Base-by-base conservation (phyloP, 2,888 invertebrate genomes). In the Dimorphilus gyrociliatus region DNA sequence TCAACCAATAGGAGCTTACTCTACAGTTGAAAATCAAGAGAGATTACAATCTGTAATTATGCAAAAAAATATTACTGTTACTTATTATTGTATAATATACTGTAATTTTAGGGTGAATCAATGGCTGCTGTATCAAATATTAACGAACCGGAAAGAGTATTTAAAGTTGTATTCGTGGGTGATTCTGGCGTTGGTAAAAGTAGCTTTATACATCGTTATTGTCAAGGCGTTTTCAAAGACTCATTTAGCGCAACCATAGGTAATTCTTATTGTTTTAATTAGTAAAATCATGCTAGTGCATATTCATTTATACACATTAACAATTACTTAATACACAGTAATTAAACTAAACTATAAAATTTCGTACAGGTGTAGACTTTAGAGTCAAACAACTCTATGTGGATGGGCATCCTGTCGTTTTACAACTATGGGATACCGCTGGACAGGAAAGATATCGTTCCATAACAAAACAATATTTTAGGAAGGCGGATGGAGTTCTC, bases 171-270 rank as follows among this genome's bases (percentile, higher is more conserved):
- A 1, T 66, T 70, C 46, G 63, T 70, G 2, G 70, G 70, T 0
- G 88, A 94, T 65, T 88, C 88, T 2, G 88, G 88, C 23, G 90
- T 92, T 29, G 92, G 92, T 15, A 92, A 92, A 67, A 90, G 88
- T 2, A 86, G 86, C 56, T 85, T 92, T 54, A 70, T 92, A 17
- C 84, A 85, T 58, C 82, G 85, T 51, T 92, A 90, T 58, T 88
- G 88, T 8, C 85, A 85, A 64, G 81, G 82, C 33, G 71, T 74
- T n/a, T 92, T 90, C 63, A 50, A 46, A 27, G 75, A 81, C 2
- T 75, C 80, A 54, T 92, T 88, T 60, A 80, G 85, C 48, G 88
- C 90, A 3, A 92, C 92, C 8, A 90, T 92, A 40, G 92, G 90
- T 55, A 39, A 25, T 35, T 30, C 8, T 31, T n/a, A 5, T 30